phyloP scores from a whole-genome alignment of 2,113 vertebrate species.

The Phasianus colchicus region DNA sequence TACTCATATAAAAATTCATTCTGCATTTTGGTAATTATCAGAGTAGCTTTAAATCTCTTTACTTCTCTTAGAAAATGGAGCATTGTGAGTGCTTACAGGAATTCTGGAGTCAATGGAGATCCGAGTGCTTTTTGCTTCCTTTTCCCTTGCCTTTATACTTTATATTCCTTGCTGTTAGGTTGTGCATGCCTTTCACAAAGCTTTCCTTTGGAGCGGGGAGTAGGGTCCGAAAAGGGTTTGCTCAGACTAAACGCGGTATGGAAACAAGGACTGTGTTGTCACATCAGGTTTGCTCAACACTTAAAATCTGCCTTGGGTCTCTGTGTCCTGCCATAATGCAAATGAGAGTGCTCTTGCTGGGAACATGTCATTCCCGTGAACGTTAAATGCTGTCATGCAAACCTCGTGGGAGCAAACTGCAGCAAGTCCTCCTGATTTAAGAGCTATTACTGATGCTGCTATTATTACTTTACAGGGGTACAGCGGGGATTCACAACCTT shows the following conservation, averaged over 20 bases:
- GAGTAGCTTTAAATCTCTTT: not conserved
- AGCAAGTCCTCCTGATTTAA: slow-evolving; percentile 6
- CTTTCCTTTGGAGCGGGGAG: not conserved
- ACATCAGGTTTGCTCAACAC: not conserved
- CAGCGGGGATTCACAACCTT: slow-evolving; percentile 24
- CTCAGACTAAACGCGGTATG: not conserved
- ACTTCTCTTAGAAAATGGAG: not conserved
- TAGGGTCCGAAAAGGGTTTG: slow-evolving; percentile 11
- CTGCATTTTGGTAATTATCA: not conserved
- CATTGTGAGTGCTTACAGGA: not conserved
- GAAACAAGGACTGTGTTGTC: slow-evolving; percentile 52
- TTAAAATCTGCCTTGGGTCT: not conserved
- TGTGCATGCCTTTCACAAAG: not conserved
- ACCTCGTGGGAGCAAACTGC: slow-evolving; percentile 1
- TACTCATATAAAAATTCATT: not conserved
- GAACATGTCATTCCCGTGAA: slow-evolving; percentile 56
- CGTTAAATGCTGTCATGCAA: not conserved
- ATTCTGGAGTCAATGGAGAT: not conserved
- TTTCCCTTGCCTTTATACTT: not conserved
- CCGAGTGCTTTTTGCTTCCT: not conserved
- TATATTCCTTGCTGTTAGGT: not conserved
- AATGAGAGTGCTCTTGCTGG: slow-evolving; percentile 61
- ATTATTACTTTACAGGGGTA: slow-evolving; percentile 18
- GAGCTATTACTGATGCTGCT: slow-evolving; percentile 41
- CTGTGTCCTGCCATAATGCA: slow-evolving; percentile 42